Evolutionary conservation across 2,113 vertebrate species (phyloP).

Genomic region (Paratilapia polleni): DNA sequence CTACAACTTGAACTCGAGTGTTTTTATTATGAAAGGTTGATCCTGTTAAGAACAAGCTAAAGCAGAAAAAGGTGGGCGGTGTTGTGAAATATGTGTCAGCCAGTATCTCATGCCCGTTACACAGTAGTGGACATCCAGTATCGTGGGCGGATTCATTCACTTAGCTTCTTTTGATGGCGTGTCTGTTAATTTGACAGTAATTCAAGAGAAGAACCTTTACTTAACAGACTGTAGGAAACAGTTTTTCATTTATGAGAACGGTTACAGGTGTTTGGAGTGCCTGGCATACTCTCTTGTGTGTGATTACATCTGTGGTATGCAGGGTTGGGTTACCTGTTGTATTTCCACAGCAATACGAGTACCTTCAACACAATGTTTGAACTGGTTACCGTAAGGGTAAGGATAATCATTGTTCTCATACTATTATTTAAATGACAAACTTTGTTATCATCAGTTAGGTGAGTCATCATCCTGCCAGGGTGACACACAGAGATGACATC

Average conservation of each 20-base stretch:
- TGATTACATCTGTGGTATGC: conserved; percentile 21
- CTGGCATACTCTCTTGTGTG: conserved; percentile 1
- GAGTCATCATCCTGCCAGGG: neutral
- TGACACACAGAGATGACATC: neutral
- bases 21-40: neutral
- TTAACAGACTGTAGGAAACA: neutral
- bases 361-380: neutral
- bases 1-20: neutral
- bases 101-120: conserved; percentile 21
- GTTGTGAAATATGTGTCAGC: conserved; percentile 3
- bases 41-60: neutral
- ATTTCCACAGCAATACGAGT: neutral
- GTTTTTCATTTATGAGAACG: neutral
- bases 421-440: neutral
- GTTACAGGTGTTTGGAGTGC: conserved; percentile 2
- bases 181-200: neutral
- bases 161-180: neutral
- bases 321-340: conserved; percentile 43
- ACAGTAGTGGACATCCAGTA: neutral
- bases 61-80: conserved; percentile 8
- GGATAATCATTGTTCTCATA: neutral
- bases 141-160: neutral
- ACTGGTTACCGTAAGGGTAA: neutral
- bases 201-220: neutral
- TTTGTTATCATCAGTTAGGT: neutral